Evolutionary conservation across 2,888 invertebrate species (phyloP).

Genomic region (Sepioteuthis lessoniana): DNA sequence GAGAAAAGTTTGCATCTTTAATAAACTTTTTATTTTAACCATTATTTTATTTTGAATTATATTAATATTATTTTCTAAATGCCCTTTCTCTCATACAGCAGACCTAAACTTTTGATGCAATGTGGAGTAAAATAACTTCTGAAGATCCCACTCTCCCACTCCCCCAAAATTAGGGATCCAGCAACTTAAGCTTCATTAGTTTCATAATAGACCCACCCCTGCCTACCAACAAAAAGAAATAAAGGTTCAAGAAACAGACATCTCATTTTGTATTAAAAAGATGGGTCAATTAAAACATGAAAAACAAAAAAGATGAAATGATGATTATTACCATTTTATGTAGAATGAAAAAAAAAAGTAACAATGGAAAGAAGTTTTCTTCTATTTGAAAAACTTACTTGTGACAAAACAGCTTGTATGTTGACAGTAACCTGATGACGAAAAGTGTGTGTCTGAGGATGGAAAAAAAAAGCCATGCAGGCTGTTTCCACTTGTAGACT

Average conservation of each 20-base stretch:
- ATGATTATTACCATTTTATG: neutral
- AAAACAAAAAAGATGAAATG: neutral
- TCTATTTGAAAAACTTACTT: neutral
- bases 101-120: too few species aligned
- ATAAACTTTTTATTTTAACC: too few species aligned
- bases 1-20: too few species aligned
- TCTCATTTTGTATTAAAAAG: neutral
- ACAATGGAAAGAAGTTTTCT: neutral
- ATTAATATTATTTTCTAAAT: too few species aligned
- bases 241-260: neutral
- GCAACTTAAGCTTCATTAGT: too few species aligned
- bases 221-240: neutral
- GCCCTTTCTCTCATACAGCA: too few species aligned
- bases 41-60: too few species aligned
- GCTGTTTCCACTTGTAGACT: neutral
- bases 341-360: neutral
- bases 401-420: neutral
- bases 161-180: too few species aligned
- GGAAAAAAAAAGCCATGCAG: neutral
- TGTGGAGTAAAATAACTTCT: too few species aligned
- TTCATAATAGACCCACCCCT: too few species aligned
- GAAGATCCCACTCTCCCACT: too few species aligned
- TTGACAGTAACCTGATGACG: neutral
- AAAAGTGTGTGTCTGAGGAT: neutral
- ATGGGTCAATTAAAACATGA: neutral